These are phyloP conservation scores for Ammospiza nelsoni DNA, from an alignment of 2,113 vertebrate genomes.

Conservation along the genomic window DNA sequence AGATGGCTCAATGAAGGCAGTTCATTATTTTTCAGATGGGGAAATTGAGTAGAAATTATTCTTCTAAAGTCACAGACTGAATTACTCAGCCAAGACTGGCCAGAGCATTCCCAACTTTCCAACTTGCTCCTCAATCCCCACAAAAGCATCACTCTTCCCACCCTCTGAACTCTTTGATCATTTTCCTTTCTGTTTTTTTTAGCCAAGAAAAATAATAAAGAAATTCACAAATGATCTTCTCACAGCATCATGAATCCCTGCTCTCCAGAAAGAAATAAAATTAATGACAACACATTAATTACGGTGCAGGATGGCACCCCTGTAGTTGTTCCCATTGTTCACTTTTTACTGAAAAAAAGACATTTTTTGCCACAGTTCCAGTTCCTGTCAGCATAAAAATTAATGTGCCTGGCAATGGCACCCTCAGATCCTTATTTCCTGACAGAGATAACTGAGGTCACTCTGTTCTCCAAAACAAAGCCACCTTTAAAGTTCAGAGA, in stretches of 20 bases:
- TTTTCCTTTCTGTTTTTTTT: not conserved
- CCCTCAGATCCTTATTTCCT: not conserved
- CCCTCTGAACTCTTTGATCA: not conserved
- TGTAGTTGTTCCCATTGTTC: not conserved
- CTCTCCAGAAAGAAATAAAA: not conserved
- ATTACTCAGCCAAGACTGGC: not conserved
- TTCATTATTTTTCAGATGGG: not conserved
- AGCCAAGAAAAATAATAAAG: not conserved
- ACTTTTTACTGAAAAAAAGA: not conserved
- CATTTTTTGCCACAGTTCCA: not conserved
- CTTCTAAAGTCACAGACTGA: not conserved
- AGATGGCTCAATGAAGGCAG: not conserved
- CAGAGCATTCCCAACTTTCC: not conserved
- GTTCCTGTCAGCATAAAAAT: not conserved
- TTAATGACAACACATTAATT: not conserved
- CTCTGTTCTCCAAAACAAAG: constrained; percentile 4
- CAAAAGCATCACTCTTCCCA: not conserved
- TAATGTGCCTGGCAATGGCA: not conserved
- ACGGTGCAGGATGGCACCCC: not conserved
- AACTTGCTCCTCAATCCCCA: not conserved
- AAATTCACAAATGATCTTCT: not conserved
- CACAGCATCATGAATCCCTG: not conserved
- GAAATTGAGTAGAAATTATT: not conserved
- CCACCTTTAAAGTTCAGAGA: not conserved
- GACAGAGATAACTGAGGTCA: constrained; percentile 7